A percentile compares a stretch with the other conserved stretches of the same genome.
These are phyloP conservation scores for Drosophila micromelanica DNA, from an alignment of 1,140 invertebrate species.

Conservation along the genomic window DNA sequence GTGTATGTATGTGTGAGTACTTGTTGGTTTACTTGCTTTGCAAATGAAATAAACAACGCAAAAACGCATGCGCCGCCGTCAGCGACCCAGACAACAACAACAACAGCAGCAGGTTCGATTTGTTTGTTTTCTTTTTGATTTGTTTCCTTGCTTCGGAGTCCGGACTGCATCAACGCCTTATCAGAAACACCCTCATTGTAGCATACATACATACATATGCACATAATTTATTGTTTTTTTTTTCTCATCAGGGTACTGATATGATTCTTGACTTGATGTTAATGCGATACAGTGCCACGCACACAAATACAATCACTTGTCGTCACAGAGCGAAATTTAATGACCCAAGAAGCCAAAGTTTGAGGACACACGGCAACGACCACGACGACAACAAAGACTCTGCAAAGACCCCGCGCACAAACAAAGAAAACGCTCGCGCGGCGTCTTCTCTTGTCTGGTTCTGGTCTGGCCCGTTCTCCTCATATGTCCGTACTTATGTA, in stretches of 20 bases:
- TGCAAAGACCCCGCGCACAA: conserved; percentile 14
- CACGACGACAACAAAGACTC: conserved; percentile 41
- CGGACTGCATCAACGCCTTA: conserved; percentile 34
- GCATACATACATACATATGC: conserved; percentile 6
- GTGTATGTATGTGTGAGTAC: conserved; percentile 46
- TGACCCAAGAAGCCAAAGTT: conserved; percentile 46
- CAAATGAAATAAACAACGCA: conserved; percentile 43
- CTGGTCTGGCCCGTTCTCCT: conserved; percentile 25
- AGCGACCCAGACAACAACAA: conserved; percentile 70
- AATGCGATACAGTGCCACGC: conserved; percentile 6
- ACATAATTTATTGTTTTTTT: conserved; percentile 10
- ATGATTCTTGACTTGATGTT: conserved; percentile 29
- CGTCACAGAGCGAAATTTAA: conserved; percentile 31
- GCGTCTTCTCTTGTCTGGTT: conserved; percentile 40
- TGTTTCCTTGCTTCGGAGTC: conserved; percentile 15
- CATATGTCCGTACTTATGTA: no score
- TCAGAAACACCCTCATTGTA: conserved; percentile 19
- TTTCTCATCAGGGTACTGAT: conserved; percentile 12
- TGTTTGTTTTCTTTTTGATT: conserved; percentile 55
- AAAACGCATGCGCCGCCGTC: conserved; percentile 69
- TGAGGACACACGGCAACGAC: conserved; percentile 30
- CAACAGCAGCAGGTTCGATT: conserved; percentile 41
- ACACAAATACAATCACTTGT: conserved; percentile 36
- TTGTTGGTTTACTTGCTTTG: conserved; percentile 69
- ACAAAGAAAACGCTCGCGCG: conserved; percentile 38